phyloP scores from a whole-genome alignment of 2,797 vertebrate genomes.

The Rhabdophis nuchalis region DNA sequence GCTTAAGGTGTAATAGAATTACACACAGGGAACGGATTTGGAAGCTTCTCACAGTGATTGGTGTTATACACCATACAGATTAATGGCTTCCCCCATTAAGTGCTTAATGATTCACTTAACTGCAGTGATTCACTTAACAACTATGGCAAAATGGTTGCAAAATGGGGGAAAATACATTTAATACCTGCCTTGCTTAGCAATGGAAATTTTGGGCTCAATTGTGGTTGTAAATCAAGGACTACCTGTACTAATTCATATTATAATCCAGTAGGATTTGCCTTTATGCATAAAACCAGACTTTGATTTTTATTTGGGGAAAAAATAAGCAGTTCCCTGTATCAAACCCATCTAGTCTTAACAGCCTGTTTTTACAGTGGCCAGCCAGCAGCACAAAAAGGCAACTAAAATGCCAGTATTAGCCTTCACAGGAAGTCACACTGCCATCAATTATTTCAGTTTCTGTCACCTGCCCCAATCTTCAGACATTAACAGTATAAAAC shows the following conservation, averaged over 20 bases:
- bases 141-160: background rate
- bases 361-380: background rate
- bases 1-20: background rate
- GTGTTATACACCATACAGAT: background rate
- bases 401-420: background rate
- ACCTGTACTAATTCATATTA: background rate
- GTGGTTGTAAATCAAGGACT: background rate
- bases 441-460: background rate
- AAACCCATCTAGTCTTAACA: background rate
- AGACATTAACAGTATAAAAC: background rate
- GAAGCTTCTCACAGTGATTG: background rate
- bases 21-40: background rate
- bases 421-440: background rate
- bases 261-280: background rate
- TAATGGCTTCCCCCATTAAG: no score
- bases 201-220: background rate
- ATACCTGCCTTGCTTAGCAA: background rate
- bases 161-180: background rate
- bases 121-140: background rate
- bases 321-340: background rate
- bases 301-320: background rate
- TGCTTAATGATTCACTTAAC: background rate
- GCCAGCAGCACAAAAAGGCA: background rate
- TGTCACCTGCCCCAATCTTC: background rate
- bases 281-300: background rate